These are phyloP conservation scores for Heliothis subflexa DNA, from an alignment of 1,140 invertebrate genomes.

Conservation along the genomic window DNA sequence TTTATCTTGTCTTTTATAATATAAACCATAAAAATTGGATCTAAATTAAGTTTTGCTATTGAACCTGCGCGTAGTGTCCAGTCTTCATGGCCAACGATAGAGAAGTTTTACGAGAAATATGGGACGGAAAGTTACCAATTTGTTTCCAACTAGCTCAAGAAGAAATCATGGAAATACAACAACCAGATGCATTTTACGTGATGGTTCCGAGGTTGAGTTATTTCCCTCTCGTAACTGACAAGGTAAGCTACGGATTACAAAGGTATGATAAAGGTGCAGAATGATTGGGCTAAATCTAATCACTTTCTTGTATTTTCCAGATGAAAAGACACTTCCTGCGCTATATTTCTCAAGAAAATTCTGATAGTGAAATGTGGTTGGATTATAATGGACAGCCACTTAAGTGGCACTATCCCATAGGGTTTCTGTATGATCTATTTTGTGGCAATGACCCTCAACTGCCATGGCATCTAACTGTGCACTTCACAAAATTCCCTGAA, in stretches of 20 bases:
- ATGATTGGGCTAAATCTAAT: background rate
- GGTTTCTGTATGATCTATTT: conserved; percentile 95
- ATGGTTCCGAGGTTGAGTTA: conserved; percentile 98
- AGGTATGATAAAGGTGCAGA: no score
- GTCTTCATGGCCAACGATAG: conserved; percentile 94
- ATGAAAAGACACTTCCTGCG: conserved; percentile 96
- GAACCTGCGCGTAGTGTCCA: background rate
- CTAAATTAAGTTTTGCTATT: background rate
- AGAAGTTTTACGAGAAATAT: conserved; percentile 97
- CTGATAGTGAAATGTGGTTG: conserved; percentile 97
- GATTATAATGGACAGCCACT: conserved; percentile 97
- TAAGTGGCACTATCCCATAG: conserved; percentile 99
- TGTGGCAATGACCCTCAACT: conserved; percentile 90
- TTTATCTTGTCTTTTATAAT: background rate
- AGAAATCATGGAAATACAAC: conserved; percentile 94
- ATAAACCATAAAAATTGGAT: background rate
- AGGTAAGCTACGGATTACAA: conserved; percentile 87
- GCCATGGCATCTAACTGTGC: conserved; percentile 98
- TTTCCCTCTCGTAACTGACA: conserved; percentile 98
- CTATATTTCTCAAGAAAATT: conserved; percentile 93
- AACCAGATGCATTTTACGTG: conserved; percentile 96
- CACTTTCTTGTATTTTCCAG: conserved; percentile 78
- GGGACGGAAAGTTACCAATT: conserved; percentile 97
- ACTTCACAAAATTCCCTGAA: conserved; percentile 97
- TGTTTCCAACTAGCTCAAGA: conserved; percentile 95